Base-by-base conservation (phyloP, 92 coral and sea anemone species). In the Porites cylindrica region DNA sequence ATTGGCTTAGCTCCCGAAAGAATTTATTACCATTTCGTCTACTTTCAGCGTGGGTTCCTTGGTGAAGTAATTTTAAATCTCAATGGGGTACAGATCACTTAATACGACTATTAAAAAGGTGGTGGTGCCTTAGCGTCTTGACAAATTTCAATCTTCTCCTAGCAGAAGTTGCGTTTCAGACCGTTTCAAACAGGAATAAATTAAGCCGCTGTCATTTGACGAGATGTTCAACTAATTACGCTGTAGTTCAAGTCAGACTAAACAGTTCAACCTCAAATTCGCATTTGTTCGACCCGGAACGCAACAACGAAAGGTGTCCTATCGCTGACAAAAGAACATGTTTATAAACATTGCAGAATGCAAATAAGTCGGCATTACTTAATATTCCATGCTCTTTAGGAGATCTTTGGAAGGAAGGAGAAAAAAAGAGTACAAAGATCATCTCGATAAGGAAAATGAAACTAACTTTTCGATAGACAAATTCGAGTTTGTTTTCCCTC, bases 171-270 rank as follows among this genome's bases (percentile, higher is more conserved):
- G 23, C 56, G 70, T 62, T 47, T 78, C 82, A 78, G 82, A 24
- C n/a, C 70, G 70, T 78, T 32, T 78, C 70, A 78, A 47, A n/a
- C 77, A 1, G n/a, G 77, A 72, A 72, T 72, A 72, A 72, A 50
- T 72, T 72, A 47, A 19, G 24, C 24, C 16, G 61, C 11, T n/a
- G 12, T 4, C 43, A 21, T 21, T 10, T 23, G 72, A 10, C 38
- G 10, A 1, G 26, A 67, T 10, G 26, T 62, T 62, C 8, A 16
- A 62, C 20, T 1, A 16, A 59, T 59, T 59, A n/a, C 23, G 8
- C 17, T 67, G 8, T 16, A 10, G 7, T 62, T 14, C n/a, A 62
- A 6, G n/a, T 62, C 61, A 14, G 61, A 10, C 11, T 4, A 56
- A 56, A 56, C 61, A 7, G 16, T 56, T 56, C 16, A 10, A 56